phyloP scores from a whole-genome alignment of 2,113 vertebrate species.

The Pavo muticus region DNA sequence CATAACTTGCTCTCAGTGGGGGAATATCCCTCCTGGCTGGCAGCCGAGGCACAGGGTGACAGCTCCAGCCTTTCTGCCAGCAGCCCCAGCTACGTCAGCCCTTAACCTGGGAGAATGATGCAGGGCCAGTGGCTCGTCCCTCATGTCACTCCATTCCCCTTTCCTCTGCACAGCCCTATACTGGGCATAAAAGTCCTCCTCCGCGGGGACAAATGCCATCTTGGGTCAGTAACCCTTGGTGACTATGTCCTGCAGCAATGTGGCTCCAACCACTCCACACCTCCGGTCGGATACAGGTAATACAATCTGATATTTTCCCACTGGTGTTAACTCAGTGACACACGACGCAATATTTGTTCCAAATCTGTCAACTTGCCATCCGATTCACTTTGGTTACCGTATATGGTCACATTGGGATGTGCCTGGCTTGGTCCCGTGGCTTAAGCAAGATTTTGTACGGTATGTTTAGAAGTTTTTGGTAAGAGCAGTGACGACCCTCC shows the following conservation, averaged over 20 bases:
- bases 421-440: constrained; percentile 24
- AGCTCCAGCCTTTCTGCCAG: neutral
- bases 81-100: accelerated
- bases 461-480: constrained; percentile 64
- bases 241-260: constrained; percentile 16
- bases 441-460: constrained; percentile 26
- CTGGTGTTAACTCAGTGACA: constrained; percentile 25
- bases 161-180: neutral
- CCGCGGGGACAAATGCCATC: neutral
- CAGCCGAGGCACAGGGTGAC: accelerated
- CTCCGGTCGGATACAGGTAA: constrained; percentile 58
- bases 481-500: constrained; percentile 24
- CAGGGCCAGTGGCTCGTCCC: neutral
- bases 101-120: neutral
- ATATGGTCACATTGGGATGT: constrained; percentile 49
- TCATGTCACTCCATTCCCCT: neutral
- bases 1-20: neutral
- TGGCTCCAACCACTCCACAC: constrained; percentile 29
- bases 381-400: constrained; percentile 48
- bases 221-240: constrained; percentile 39
- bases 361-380: constrained; percentile 71
- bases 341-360: constrained; percentile 52
- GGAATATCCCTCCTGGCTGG: neutral
- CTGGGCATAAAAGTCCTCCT: constrained; percentile 2
- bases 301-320: constrained; percentile 68